phyloP scores from a whole-genome alignment of 2,113 vertebrate species.

The Cettia cetti region DNA sequence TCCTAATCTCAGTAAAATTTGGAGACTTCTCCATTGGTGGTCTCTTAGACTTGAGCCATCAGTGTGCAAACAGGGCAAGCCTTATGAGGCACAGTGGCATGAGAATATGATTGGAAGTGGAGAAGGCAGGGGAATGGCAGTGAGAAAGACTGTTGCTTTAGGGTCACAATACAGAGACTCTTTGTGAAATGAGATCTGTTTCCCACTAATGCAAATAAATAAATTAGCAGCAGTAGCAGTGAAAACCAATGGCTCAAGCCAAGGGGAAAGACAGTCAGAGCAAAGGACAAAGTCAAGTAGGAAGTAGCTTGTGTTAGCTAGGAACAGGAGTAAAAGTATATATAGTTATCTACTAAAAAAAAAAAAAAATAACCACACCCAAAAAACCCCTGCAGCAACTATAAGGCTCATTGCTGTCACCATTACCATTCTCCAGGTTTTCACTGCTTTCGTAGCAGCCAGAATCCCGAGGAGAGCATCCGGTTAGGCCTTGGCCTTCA shows the following conservation, averaged over 20 bases:
- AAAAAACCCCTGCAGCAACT: not conserved
- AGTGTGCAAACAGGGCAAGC: not conserved
- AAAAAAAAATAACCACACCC: not conserved
- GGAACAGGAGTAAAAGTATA: conserved; percentile 20
- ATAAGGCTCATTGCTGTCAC: not conserved
- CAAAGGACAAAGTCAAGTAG: conserved; percentile 10
- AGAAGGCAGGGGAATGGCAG: not conserved
- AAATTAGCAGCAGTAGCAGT: not conserved
- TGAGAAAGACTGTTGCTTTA: not conserved
- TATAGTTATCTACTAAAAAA: not conserved
- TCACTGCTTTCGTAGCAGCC: conserved; percentile 98
- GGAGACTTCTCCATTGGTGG: not conserved
- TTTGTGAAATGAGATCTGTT: not conserved
- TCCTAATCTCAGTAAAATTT: not conserved
- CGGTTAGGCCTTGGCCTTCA: conserved; percentile 80
- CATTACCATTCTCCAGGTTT: conserved; percentile 95
- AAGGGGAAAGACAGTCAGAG: not conserved
- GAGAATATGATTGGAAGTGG: not conserved
- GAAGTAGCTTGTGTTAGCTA: conserved; percentile 28
- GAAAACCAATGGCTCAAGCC: not conserved
- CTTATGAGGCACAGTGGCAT: rapidly evolving
- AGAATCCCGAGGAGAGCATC: conserved; percentile 93
- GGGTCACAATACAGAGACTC: not conserved
- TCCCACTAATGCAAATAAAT: not conserved
- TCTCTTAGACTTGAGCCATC: not conserved